Percentiles rank a stretch among this genome's conserved stretches.
Conservation (phyloP, 35 echinoderm and acorn worm species). For the Ophiothrix spiculata region DNA sequence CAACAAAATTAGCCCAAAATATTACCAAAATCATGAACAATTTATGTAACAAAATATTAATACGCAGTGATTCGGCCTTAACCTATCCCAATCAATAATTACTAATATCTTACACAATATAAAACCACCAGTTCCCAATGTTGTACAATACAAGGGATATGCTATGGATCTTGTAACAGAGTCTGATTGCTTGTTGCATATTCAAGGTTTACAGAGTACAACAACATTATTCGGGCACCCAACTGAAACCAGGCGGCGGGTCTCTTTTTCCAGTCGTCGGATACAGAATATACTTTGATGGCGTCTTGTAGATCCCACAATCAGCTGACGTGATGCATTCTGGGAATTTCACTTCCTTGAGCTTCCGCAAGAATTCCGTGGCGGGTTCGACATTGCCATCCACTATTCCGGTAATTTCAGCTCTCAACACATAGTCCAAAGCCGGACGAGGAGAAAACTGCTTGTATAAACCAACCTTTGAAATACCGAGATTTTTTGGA, state of each 20-base stretch:
- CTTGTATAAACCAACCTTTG: conserved; percentile 26
- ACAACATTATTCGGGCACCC: conserved; percentile 5
- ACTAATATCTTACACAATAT: too few relatives aligned
- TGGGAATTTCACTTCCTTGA: conserved; percentile 7
- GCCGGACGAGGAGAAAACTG: conserved; percentile 11
- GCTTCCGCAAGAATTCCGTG: conserved; percentile 15
- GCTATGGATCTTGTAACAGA: too few relatives aligned
- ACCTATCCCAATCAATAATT: too few relatives aligned
- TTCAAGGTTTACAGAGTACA: too few relatives aligned
- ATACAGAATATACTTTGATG: conserved; percentile 19
- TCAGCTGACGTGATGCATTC: not conserved
- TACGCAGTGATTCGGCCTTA: too few relatives aligned
- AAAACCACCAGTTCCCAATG: too few relatives aligned
- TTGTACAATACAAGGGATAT: too few relatives aligned
- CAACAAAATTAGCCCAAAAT: too few relatives aligned
- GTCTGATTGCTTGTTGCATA: too few relatives aligned
- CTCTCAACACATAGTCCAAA: conserved; percentile 33
- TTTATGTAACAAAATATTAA: too few relatives aligned
- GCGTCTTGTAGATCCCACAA: conserved; percentile 16
- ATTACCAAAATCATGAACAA: too few relatives aligned
- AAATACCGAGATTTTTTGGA: conserved; percentile 30
- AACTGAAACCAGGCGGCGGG: not conserved
- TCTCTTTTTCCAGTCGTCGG: conserved; percentile 14
- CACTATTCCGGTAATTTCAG: conserved; percentile 15
- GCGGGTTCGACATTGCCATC: not conserved